These are phyloP conservation scores for Homarus americanus DNA, from an alignment of 1,140 invertebrate genomes.

Conservation along the genomic window DNA sequence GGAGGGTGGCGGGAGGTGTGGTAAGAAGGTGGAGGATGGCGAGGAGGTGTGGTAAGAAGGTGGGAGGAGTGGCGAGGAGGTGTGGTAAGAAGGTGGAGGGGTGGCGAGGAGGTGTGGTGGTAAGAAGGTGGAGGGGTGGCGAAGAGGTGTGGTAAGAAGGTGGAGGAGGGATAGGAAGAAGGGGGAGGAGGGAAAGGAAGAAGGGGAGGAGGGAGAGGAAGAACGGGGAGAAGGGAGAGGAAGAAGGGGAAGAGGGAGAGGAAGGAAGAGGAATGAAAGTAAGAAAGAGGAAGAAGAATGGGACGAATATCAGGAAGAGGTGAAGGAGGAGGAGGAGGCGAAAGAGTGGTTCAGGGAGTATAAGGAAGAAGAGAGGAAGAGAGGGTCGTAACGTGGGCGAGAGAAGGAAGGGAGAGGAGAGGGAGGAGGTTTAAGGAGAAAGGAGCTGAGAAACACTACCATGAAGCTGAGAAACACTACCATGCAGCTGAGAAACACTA, in stretches of 20 bases:
- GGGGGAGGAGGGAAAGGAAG: not conserved
- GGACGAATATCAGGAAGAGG: too few relatives aligned
- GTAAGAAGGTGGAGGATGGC: not conserved
- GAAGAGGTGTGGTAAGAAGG: not conserved
- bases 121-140: not conserved
- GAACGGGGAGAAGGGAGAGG: not conserved
- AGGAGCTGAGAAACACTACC: too few relatives aligned
- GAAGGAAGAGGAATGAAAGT: not conserved
- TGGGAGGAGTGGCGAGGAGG: not conserved
- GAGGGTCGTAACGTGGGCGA: not conserved
- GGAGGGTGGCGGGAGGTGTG: not conserved
- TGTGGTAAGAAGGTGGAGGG: not conserved
- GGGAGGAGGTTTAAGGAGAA: constrained; percentile 3
- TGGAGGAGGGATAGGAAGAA: not conserved
- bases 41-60: not conserved
- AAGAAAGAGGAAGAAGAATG: constrained; percentile 24
- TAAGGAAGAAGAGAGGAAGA: too few relatives aligned
- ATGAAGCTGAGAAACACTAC: too few relatives aligned
- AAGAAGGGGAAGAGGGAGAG: not conserved
- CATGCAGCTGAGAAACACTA: too few relatives aligned
- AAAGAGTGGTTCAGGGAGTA: not conserved
- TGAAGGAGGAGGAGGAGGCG: not conserved
- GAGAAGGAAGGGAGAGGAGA: constrained; percentile 18
- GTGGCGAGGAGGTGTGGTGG: not conserved
- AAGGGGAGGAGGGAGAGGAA: not conserved